Percentiles rank a stretch among this genome's conserved stretches.
phyloP scores from a whole-genome alignment of 1,140 invertebrate species.

The Lepeophtheirus salmonis region DNA sequence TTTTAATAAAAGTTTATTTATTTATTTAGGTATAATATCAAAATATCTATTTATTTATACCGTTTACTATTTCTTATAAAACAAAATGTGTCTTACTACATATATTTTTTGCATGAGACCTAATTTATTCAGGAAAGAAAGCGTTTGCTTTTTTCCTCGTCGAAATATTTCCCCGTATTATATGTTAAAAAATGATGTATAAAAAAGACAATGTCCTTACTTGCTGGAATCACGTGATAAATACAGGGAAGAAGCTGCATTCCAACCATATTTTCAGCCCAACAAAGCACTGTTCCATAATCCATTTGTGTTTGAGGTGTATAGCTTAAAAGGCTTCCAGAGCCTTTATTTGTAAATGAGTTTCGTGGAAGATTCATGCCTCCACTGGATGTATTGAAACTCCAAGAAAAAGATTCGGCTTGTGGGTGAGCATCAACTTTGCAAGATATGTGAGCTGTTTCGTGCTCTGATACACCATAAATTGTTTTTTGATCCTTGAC shows the following conservation, averaged over 20 bases:
- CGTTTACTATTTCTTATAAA: too few species aligned
- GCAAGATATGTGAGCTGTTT: slow-evolving; percentile 23
- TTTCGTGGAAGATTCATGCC: slow-evolving; percentile 45
- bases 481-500: slow-evolving; percentile 21
- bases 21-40: too few species aligned
- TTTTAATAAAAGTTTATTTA: too few species aligned
- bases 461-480: slow-evolving; percentile 21
- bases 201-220: slow-evolving; percentile 30
- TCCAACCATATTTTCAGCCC: slow-evolving; percentile 54
- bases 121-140: too few species aligned
- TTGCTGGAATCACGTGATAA: slow-evolving; percentile 62
- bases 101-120: too few species aligned
- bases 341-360: slow-evolving; percentile 37
- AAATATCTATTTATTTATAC: too few species aligned
- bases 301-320: slow-evolving; percentile 24
- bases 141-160: too few species aligned
- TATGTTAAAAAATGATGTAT: too few species aligned
- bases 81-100: too few species aligned
- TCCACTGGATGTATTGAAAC: slow-evolving; percentile 71
- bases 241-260: slow-evolving; percentile 50
- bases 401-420: slow-evolving; percentile 63
- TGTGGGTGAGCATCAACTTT: slow-evolving; percentile 22
- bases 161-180: too few species aligned
- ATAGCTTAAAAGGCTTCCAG: slow-evolving; percentile 24
- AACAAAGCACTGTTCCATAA: slow-evolving; percentile 35